A percentile compares a stretch with the other conserved stretches of the same genome.
Conservation (phyloP, 2,888 invertebrate genomes). For the Drosophila pseudotakahashii region DNA sequence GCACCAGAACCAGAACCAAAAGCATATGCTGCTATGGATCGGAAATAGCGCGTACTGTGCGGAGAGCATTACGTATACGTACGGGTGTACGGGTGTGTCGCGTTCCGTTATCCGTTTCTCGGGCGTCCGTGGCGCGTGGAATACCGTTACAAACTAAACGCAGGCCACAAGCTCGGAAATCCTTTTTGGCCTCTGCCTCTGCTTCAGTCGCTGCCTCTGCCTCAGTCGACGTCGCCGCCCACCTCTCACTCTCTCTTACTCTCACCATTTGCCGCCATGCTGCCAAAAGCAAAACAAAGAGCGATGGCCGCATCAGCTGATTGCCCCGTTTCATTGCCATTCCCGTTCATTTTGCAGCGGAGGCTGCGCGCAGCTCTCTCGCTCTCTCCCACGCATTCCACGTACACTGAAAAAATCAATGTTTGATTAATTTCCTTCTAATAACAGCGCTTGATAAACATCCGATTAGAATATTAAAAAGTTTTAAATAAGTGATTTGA, state of each 20-base stretch:
- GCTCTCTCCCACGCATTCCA: constrained; percentile 20
- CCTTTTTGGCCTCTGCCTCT: constrained; percentile 53
- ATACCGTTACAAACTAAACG: constrained; percentile 67
- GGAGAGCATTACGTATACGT: constrained; percentile 49
- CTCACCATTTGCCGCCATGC: constrained; percentile 27
- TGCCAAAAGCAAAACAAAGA: constrained; percentile 47
- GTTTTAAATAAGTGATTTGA: too few species aligned
- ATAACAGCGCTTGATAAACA: too few species aligned
- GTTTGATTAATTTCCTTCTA: too few species aligned
- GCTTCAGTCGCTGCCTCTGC: constrained; percentile 4
- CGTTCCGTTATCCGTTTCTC: constrained; percentile 13
- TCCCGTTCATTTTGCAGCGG: constrained; percentile 25
- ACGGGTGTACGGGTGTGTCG: constrained; percentile 14
- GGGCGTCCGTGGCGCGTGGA: constrained; percentile 57
- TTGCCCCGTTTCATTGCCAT: constrained; percentile 44
- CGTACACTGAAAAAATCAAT: neutral
- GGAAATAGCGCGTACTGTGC: constrained; percentile 59
- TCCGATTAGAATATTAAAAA: too few species aligned
- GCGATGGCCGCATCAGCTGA: constrained; percentile 48
- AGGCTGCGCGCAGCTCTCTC: constrained; percentile 45
- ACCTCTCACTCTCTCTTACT: constrained; percentile 15
- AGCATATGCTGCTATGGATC: constrained; percentile 46
- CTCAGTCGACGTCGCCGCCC: constrained; percentile 21
- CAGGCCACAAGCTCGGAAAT: constrained; percentile 59
- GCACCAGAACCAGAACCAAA: constrained; percentile 12